phyloP scores from a whole-genome alignment of 1,140 invertebrate genomes.

The Drepana arcuata region DNA sequence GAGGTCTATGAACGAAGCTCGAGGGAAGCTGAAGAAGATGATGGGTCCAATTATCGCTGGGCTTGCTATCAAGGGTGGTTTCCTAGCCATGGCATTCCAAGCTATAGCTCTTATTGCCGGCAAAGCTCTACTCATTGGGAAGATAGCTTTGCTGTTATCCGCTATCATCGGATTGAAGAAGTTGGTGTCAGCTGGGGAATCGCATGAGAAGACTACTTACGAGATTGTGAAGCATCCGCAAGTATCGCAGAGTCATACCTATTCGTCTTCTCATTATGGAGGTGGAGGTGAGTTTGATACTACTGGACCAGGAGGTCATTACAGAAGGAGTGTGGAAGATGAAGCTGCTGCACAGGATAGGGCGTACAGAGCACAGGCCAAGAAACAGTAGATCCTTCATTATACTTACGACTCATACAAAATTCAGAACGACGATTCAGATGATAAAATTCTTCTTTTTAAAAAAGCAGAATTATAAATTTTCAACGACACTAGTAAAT shows the following conservation, averaged over 20 bases:
- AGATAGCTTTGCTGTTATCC: constrained; percentile 82
- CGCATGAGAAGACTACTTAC: constrained; percentile 84
- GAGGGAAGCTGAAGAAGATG: constrained; percentile 87
- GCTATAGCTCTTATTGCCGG: constrained; percentile 82
- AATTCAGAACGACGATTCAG: constrained; percentile 40
- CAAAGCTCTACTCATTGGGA: constrained; percentile 83
- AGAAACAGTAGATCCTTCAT: constrained; percentile 36
- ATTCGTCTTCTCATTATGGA: constrained; percentile 81
- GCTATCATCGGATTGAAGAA: constrained; percentile 85
- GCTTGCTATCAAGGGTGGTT: constrained; percentile 82
- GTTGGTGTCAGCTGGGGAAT: constrained; percentile 74
- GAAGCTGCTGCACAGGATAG: constrained; percentile 74
- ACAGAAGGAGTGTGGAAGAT: constrained; percentile 75
- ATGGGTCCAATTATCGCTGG: constrained; percentile 89
- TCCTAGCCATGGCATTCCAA: constrained; percentile 82
- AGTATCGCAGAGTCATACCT: constrained; percentile 81
- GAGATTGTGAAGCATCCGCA: constrained; percentile 90
- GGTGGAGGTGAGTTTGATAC: constrained; percentile 76
- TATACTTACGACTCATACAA: constrained; percentile 56
- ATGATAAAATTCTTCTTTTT: no score
- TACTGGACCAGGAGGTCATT: constrained; percentile 72
- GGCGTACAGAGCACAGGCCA: constrained; percentile 71
- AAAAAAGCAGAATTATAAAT: constrained; percentile 27
- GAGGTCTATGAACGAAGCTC: constrained; percentile 75
- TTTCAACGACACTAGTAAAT: constrained; percentile 34